phyloP scores from a whole-genome alignment of 2,888 invertebrate species.

The Liopterus haemorrhoidalis region DNA sequence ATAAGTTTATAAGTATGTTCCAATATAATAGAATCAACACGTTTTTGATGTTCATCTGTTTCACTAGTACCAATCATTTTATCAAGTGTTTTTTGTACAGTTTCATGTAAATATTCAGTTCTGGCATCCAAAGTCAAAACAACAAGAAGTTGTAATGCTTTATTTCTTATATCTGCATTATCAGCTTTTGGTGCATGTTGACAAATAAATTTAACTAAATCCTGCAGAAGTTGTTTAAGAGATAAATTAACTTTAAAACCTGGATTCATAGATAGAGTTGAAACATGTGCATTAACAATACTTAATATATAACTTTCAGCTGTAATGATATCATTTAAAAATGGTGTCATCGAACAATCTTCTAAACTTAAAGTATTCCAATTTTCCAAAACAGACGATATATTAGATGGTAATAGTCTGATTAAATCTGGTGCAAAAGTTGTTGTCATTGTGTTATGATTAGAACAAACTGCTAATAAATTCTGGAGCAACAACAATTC shows the following conservation, averaged over 20 bases:
- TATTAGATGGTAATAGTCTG: slow-evolving; percentile 50
- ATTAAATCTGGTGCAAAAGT: slow-evolving; percentile 50
- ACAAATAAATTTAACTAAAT: slow-evolving; percentile 59
- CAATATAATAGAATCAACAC: slow-evolving; percentile 59
- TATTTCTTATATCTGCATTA: slow-evolving; percentile 56
- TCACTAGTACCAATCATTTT: slow-evolving; percentile 58
- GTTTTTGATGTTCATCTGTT: slow-evolving; percentile 59
- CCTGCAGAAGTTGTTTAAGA: slow-evolving; percentile 58
- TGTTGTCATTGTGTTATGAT: slow-evolving; percentile 40
- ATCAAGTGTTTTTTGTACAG: slow-evolving; percentile 57
- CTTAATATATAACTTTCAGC: slow-evolving; percentile 77
- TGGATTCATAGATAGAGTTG: slow-evolving; percentile 56
- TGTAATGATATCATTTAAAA: slow-evolving; percentile 72
- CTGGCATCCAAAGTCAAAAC: slow-evolving; percentile 72
- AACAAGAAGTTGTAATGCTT: slow-evolving; percentile 62
- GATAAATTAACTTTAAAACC: slow-evolving; percentile 57
- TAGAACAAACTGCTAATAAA: slow-evolving; percentile 47
- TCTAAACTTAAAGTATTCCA: slow-evolving; percentile 55
- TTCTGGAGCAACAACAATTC: slow-evolving; percentile 40
- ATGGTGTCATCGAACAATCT: slow-evolving; percentile 61
- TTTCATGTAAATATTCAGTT: slow-evolving; percentile 66
- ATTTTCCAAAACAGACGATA: slow-evolving; percentile 55
- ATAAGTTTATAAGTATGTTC: slow-evolving; percentile 64
- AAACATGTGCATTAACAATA: slow-evolving; percentile 62
- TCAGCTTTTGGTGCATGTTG: slow-evolving; percentile 59